These are phyloP conservation scores for Bombyx huttoni DNA, from an alignment of 2,888 invertebrate species.

Conservation along the genomic window DNA sequence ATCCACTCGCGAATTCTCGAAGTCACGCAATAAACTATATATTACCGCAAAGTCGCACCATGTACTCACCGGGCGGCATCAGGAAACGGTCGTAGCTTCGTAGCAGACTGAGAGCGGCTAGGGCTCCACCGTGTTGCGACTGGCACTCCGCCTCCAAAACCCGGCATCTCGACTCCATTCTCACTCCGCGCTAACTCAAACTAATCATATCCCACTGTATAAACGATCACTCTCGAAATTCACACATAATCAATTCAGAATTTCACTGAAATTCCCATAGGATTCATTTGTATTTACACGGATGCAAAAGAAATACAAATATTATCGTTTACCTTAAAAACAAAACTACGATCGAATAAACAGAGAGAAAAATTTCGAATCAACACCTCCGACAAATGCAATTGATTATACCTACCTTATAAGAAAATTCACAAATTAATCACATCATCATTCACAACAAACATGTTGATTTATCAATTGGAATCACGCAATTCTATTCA, in stretches of 20 bases:
- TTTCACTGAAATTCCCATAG: background rate
- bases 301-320: no score
- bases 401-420: no score
- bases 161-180: background rate
- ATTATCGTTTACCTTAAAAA: no score
- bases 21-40: background rate
- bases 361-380: no score
- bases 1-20: background rate
- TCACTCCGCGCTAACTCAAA: background rate
- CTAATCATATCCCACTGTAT: no score
- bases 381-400: no score
- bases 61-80: constrained; percentile 68
- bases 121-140: constrained; percentile 45
- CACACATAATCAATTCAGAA: background rate
- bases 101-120: constrained; percentile 76
- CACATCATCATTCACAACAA: no score
- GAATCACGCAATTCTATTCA: no score
- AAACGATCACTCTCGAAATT: background rate
- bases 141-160: constrained; percentile 35
- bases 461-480: no score
- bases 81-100: constrained; percentile 78
- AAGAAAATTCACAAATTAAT: no score
- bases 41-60: background rate
- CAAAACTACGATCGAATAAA: no score
- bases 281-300: no score